Conservation (phyloP, 1,140 invertebrate species). For the Drosophila willistoni region DNA sequence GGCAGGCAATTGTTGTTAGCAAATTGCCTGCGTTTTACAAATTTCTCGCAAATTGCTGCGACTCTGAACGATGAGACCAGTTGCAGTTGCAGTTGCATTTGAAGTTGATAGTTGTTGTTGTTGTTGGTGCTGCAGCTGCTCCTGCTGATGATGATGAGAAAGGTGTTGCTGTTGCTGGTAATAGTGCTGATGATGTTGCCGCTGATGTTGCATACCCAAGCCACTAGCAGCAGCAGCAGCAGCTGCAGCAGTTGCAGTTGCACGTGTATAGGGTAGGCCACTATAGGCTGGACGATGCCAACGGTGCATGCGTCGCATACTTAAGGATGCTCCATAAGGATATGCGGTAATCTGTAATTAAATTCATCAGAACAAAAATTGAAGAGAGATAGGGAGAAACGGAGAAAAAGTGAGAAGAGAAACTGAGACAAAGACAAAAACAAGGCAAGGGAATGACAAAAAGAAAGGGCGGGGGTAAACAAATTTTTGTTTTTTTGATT, state of each 20-base stretch:
- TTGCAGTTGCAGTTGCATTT: conserved; percentile 14
- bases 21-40: conserved; percentile 64
- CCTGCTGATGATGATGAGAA: conserved; percentile 43
- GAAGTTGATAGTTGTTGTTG: conserved; percentile 13
- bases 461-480: conserved; percentile 9
- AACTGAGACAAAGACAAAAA: conserved; percentile 28
- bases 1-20: conserved; percentile 73
- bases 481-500: neutral
- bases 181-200: conserved; percentile 24
- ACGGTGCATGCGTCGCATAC: conserved; percentile 62
- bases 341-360: conserved; percentile 61
- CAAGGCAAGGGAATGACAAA: conserved; percentile 16
- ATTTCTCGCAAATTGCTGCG: conserved; percentile 63
- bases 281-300: conserved; percentile 41
- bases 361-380: conserved; percentile 45
- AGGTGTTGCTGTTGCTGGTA: conserved; percentile 34
- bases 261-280: neutral
- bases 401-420: conserved; percentile 30
- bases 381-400: conserved; percentile 47
- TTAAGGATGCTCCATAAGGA: conserved; percentile 53
- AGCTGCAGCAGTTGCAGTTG: conserved; percentile 29
- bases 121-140: conserved; percentile 17
- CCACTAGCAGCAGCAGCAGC: conserved; percentile 10
- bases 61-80: conserved; percentile 40
- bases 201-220: conserved; percentile 38